A percentile compares a stretch with the other conserved stretches of the same genome.
These are phyloP conservation scores for Morone saxatilis DNA, from an alignment of 2,113 vertebrate genomes.

Conservation along the genomic window DNA sequence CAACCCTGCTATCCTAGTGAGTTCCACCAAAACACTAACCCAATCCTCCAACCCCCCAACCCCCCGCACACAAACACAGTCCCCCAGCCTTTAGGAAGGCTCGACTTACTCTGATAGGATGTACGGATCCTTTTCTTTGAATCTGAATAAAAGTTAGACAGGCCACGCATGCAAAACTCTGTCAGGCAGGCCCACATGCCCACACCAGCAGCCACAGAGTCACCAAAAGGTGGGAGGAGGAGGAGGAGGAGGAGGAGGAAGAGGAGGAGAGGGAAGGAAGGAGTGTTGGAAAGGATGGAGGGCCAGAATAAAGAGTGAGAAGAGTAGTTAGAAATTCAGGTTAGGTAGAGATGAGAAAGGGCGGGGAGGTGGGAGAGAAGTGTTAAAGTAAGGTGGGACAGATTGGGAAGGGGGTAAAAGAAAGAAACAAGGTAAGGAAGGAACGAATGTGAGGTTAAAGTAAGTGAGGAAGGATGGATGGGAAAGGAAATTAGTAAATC, in stretches of 20 bases:
- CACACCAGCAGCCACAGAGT: conserved; percentile 91
- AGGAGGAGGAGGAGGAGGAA: conserved; percentile 1
- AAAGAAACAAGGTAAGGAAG: not conserved
- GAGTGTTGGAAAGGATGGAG: conserved; percentile 3
- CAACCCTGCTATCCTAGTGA: not conserved
- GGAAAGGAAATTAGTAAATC: not conserved
- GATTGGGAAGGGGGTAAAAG: not conserved
- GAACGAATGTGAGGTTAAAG: conserved; percentile 1
- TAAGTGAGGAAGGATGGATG: not conserved
- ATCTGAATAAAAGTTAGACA: conserved; percentile 99
- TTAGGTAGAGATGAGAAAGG: conserved; percentile 9
- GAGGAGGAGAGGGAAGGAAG: conserved; percentile 56
- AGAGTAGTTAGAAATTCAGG: conserved; percentile 15
- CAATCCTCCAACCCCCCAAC: conserved; percentile 8
- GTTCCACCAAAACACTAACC: conserved; percentile 8
- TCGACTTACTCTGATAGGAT: conserved; percentile 99
- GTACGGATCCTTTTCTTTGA: conserved; percentile 99
- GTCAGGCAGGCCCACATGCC: conserved; percentile 97
- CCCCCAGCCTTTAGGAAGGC: conserved; percentile 68
- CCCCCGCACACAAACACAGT: conserved; percentile 46
- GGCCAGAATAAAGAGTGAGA: conserved; percentile 20
- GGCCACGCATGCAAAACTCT: conserved; percentile 99
- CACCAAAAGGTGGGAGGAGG: conserved; percentile 85
- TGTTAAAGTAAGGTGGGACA: not conserved
- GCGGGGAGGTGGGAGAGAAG: not conserved